Conservation (phyloP, 1,140 invertebrate species). For the Scaptodrosophila lebanonensis region DNA sequence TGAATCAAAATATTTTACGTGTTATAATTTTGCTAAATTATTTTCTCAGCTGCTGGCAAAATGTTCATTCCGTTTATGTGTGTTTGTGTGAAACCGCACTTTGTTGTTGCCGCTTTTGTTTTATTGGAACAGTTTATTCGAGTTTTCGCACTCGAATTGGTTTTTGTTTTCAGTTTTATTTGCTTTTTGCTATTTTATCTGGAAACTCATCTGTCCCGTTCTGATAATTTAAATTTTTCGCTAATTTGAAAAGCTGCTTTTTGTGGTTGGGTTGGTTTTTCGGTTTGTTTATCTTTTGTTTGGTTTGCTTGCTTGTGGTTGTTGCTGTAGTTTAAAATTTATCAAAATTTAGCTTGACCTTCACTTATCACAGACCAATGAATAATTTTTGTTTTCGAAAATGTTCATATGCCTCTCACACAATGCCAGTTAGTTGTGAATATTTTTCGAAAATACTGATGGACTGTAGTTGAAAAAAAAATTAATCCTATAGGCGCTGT, state of each 20-base stretch:
- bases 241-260: conserved; percentile 63
- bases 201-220: conserved; percentile 65
- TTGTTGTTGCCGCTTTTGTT: conserved; percentile 20
- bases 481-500: too few species aligned
- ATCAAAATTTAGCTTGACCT: conserved; percentile 55
- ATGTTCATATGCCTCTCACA: conserved; percentile 42
- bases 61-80: conserved; percentile 20
- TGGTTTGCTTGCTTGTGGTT: conserved; percentile 29
- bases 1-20: conserved; percentile 42
- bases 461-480: neutral
- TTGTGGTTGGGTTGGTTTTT: conserved; percentile 47
- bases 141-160: neutral
- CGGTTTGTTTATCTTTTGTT: conserved; percentile 40
- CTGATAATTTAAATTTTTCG: conserved; percentile 68
- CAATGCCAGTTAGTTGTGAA: conserved; percentile 7
- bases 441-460: conserved; percentile 13
- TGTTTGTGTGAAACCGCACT: conserved; percentile 58
- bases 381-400: conserved; percentile 44
- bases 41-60: conserved; percentile 40
- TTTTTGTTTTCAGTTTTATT: conserved; percentile 34
- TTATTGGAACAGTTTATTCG: conserved; percentile 1
- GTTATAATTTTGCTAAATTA: conserved; percentile 62
- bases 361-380: conserved; percentile 77
- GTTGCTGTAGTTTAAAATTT: conserved; percentile 14
- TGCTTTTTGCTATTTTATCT: too few species aligned